Base-by-base conservation (phyloP, 2,113 vertebrate species). In the Calyptommatus sinebrachiatus region DNA sequence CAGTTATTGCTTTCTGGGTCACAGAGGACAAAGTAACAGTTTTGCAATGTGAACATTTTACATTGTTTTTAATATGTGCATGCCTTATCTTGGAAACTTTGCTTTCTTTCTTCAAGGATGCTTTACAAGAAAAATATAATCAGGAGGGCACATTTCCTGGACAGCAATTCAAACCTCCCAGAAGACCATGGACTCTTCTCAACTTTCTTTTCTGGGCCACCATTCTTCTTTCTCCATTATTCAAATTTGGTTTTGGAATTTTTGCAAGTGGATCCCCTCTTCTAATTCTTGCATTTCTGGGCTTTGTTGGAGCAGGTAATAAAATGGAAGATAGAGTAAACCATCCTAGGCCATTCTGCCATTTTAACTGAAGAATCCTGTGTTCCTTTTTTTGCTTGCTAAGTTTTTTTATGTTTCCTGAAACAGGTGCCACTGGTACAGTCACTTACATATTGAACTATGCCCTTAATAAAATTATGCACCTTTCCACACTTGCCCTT, bases 171-270 rank as follows among this genome's bases (percentile, higher is more conserved):
- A 94, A 94, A 78, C 96, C 98, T 8, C 89, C 78, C 16, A 95
- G 97, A 10, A 92, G 98, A 84, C 95, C 90, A 0, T 99, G 98
- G 98, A 97, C 98, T 1, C 95, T 99, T 81, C 93, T 99, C 31
- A 99, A 99, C 90, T 99, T 99, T 88, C 90, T 99, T 73, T 98
- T 96, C 92, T 99, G 98, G 98, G 97, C 97, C 86, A 97, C 96
- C 0, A 62, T 99, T 53, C 96, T 99, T 67, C 97, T 99, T 11
- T 99, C 98, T 0, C 98, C 98, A 8, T 97, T 99, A 65, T 97
- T 99, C 92, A 97, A 96, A 11, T 99, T 99, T 72, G 97, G 95
- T 73, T 94, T 96, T 61, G 97, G 97, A 14, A 96, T 99, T 88
- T 97, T 94, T 21, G 95, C 97, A 91, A 99, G 98, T 12, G 98